Percentiles rank a stretch among this genome's conserved stretches.
Evolutionary conservation across 2,888 invertebrate genomes (phyloP).

Genomic region (Diogma glabrata): DNA sequence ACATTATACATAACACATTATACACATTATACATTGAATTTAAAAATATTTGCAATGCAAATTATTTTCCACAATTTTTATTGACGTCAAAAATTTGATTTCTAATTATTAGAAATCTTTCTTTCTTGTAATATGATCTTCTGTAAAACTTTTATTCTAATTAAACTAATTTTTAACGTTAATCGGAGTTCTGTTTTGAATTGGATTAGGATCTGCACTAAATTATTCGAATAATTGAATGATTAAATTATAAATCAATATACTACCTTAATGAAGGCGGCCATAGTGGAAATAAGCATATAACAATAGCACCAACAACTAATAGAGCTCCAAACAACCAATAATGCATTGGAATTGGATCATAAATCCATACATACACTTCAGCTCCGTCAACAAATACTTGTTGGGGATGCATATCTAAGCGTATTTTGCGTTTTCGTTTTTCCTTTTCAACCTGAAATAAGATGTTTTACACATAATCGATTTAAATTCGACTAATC

Average conservation of each 20-base stretch:
- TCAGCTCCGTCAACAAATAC: conserved; percentile 86
- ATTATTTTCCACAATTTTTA: too few relatives aligned
- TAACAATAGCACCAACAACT: conserved; percentile 84
- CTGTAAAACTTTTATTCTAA: too few relatives aligned
- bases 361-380: conserved; percentile 97
- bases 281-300: conserved; percentile 99
- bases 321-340: conserved; percentile 85
- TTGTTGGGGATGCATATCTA: conserved; percentile 97
- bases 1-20: too few relatives aligned
- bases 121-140: too few relatives aligned
- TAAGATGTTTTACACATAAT: background rate
- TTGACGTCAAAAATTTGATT: too few relatives aligned
- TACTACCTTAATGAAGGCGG: conserved; percentile 72
- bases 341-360: conserved; percentile 88
- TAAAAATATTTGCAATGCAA: too few relatives aligned
- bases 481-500: conserved; percentile 12
- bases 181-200: too few relatives aligned
- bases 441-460: conserved; percentile 41
- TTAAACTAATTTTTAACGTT: background rate
- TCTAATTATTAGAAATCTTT: too few relatives aligned
- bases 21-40: too few relatives aligned
- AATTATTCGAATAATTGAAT: too few relatives aligned
- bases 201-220: too few relatives aligned
- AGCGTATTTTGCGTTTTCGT: conserved; percentile 79
- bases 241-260: background rate